Evolutionary conservation across 2,113 vertebrate genomes (phyloP).

Genomic region (Anhinga rufa): DNA sequence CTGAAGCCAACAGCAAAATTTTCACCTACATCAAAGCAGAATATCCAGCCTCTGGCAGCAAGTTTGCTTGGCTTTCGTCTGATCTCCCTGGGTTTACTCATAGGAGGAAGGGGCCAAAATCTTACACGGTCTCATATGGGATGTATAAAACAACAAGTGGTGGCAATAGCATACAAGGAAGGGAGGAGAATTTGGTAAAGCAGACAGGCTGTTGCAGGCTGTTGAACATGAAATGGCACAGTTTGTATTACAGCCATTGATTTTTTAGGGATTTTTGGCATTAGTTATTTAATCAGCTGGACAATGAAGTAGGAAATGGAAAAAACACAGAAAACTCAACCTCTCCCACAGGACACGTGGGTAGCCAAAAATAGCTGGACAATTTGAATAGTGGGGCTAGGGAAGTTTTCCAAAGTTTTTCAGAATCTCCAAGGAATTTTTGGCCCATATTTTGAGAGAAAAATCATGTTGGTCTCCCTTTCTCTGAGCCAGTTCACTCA

Average conservation of each 20-base stretch:
- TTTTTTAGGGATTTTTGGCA: not conserved
- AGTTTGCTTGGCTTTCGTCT: not conserved
- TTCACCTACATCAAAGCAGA: not conserved
- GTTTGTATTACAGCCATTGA: not conserved
- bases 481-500: not conserved
- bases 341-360: not conserved
- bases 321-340: not conserved
- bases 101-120: not conserved
- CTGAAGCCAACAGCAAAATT: not conserved
- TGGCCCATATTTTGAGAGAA: not conserved
- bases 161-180: not conserved
- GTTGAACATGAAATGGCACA: not conserved
- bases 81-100: not conserved
- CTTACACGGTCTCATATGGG: not conserved
- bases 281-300: not conserved
- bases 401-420: constrained; percentile 6
- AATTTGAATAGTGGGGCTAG: not conserved
- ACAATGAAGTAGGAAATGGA: not conserved
- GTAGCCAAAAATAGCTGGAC: not conserved
- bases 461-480: not conserved
- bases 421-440: not conserved
- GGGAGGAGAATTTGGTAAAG: not conserved
- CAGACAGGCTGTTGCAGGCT: not conserved
- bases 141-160: not conserved
- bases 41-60: not conserved